Base-by-base conservation (phyloP, 2,113 vertebrate genomes). In the Irena cyanogastra region DNA sequence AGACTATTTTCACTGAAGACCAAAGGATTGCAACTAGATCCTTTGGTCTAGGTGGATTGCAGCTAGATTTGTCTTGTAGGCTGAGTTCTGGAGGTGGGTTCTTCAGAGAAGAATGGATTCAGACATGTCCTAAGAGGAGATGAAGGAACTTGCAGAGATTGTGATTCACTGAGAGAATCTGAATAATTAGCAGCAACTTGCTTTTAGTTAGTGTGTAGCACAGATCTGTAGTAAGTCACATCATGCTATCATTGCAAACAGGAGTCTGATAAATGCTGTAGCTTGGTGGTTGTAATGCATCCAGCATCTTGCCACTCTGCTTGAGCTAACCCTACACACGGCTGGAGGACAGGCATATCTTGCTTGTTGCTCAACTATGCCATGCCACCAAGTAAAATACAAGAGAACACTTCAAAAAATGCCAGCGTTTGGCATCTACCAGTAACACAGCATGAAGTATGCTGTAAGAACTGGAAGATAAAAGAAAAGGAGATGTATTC, bases 241-340 rank as follows among this genome's bases (percentile, higher is more conserved):
- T 70, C 44, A 50, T 22, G 35, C 18, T 75, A 11, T 14, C 42
- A 20, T 22, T 63, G 64, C 56, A 84, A 75, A 33, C 23, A 59
- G 65, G 20, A 78, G 35, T 37, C 56, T 83, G 47, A 70, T 47
- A 59, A 70, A 70, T 1, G 27, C 20, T 30, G 53, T 19, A 66
- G 47, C 27, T 26, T 10, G 33, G 70, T 15, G 21, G 64, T 2
- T 77, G 11, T 22, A 53, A 39, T 47, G 33, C 4, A 54, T 70
- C 4, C 30, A 63, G 26, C 1, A 4, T 18, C 52, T 27, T 3
- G 3, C 31, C 47, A 87, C n/a, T 20, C 41, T 81, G 27, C 28
- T 77, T 56, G 35, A 57, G 28, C 22, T 79, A 44, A 37, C 42
- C 61, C 64, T 75, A 21, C 37, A 49, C 14, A 7, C 0, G 0